Percentiles rank a stretch among this genome's conserved stretches.
phyloP scores from a whole-genome alignment of 2,113 vertebrate genomes.

The Callionymus lyra region DNA sequence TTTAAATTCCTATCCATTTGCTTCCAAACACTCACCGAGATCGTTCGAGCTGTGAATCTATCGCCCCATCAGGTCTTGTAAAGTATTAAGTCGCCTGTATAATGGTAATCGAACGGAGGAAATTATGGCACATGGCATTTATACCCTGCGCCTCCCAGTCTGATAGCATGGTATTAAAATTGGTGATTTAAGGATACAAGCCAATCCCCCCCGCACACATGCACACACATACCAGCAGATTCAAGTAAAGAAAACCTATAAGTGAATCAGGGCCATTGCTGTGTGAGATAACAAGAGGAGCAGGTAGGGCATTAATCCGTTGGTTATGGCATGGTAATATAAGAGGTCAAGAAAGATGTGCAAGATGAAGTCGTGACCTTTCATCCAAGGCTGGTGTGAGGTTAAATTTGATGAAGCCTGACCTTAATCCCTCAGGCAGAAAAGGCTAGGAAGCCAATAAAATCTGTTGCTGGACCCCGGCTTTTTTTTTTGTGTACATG shows the following conservation, averaged over 20 bases:
- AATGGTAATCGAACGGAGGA: constrained; percentile 69
- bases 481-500: constrained; percentile 1
- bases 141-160: constrained; percentile 60
- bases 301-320: constrained; percentile 43
- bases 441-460: constrained; percentile 41
- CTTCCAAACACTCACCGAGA: constrained; percentile 36
- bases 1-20: constrained; percentile 3
- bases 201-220: constrained; percentile 14
- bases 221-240: not conserved
- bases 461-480: constrained; percentile 8
- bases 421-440: constrained; percentile 28
- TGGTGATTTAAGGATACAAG: constrained; percentile 48
- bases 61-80: constrained; percentile 66
- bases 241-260: constrained; percentile 25
- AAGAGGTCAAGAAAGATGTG: constrained; percentile 46
- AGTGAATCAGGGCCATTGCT: constrained; percentile 34
- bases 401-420: constrained; percentile 44
- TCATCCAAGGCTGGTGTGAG: constrained; percentile 36
- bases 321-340: constrained; percentile 47
- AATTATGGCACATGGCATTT: constrained; percentile 63
- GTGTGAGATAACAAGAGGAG: constrained; percentile 40
- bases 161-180: constrained; percentile 63
- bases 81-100: constrained; percentile 66
- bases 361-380: constrained; percentile 47
- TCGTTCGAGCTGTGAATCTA: constrained; percentile 61